Conservation (phyloP, 2,888 invertebrate species). For the Phyto melanocephala region DNA sequence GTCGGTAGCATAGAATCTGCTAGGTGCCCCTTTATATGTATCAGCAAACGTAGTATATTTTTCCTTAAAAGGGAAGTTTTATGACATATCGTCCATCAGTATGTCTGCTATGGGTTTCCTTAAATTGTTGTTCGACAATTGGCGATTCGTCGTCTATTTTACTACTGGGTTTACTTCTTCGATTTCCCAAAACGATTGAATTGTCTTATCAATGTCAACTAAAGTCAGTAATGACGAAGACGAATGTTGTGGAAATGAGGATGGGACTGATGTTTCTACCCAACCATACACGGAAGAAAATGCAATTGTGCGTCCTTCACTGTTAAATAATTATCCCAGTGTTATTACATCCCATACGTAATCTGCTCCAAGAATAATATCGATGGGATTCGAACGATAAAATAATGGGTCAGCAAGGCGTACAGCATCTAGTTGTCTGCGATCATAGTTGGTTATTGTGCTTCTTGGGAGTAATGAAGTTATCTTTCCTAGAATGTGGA, state of each 20-base stretch:
- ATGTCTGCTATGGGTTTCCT: not conserved
- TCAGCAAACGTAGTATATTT: not conserved
- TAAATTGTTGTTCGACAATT: conserved; percentile 27
- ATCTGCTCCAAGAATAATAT: not conserved
- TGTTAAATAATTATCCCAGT: not conserved
- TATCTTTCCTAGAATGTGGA: not conserved
- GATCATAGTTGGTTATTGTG: not conserved
- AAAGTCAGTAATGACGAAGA: not conserved
- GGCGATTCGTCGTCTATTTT: not conserved
- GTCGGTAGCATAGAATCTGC: not conserved
- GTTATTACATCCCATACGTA: not conserved
- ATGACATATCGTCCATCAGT: not conserved
- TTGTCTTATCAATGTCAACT: not conserved
- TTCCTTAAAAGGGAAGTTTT: not conserved
- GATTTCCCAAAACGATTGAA: not conserved
- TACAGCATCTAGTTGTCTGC: not conserved
- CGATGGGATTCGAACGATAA: not conserved
- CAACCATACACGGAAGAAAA: not conserved
- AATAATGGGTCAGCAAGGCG: not conserved
- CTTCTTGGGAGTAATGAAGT: not conserved
- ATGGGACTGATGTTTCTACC: not conserved
- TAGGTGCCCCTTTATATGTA: not conserved
- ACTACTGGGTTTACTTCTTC: not conserved
- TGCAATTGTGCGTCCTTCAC: not conserved
- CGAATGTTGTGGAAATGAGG: not conserved